Percentiles rank a stretch among this genome's conserved stretches.
Conservation (phyloP, 2,888 invertebrate genomes). For the Drymonia ruficornis region DNA sequence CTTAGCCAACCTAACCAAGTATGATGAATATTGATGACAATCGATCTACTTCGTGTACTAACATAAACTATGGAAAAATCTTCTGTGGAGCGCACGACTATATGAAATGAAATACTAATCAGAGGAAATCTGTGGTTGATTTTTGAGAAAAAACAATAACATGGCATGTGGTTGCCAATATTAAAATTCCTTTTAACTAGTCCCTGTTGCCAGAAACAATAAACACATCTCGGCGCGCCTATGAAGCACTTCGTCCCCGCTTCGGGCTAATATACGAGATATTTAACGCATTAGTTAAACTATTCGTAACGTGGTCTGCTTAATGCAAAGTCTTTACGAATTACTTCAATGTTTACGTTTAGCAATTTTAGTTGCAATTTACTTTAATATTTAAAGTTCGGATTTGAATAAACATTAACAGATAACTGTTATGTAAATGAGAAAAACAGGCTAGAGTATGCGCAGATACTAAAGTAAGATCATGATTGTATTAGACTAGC, state of each 20-base stretch:
- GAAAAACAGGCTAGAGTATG: not conserved
- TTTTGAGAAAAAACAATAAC: too few relatives aligned
- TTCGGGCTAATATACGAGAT: constrained; percentile 33
- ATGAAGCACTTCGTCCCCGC: constrained; percentile 7
- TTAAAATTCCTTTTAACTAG: constrained; percentile 2
- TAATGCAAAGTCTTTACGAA: constrained; percentile 28
- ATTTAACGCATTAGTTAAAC: constrained; percentile 34
- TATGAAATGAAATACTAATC: too few relatives aligned
- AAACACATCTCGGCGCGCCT: not conserved
- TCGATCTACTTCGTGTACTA: too few relatives aligned
- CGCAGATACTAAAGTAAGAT: not conserved
- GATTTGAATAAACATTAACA: constrained; percentile 7
- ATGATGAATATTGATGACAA: too few relatives aligned
- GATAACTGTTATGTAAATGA: not conserved
- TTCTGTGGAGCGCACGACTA: too few relatives aligned
- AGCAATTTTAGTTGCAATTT: constrained; percentile 16
- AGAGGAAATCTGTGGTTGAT: too few relatives aligned
- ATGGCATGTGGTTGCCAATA: too few relatives aligned
- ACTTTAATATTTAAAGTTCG: constrained; percentile 11
- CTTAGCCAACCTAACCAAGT: too few relatives aligned
- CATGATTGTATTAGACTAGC: not conserved
- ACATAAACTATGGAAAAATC: too few relatives aligned
- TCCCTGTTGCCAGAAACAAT: constrained; percentile 6
- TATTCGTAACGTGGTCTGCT: constrained; percentile 28
- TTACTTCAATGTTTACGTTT: constrained; percentile 21